Percentiles rank a stretch among this genome's conserved stretches.
Evolutionary conservation across 2,113 vertebrate genomes (phyloP).

Genomic region (Forbesichthys papilliferus): DNA sequence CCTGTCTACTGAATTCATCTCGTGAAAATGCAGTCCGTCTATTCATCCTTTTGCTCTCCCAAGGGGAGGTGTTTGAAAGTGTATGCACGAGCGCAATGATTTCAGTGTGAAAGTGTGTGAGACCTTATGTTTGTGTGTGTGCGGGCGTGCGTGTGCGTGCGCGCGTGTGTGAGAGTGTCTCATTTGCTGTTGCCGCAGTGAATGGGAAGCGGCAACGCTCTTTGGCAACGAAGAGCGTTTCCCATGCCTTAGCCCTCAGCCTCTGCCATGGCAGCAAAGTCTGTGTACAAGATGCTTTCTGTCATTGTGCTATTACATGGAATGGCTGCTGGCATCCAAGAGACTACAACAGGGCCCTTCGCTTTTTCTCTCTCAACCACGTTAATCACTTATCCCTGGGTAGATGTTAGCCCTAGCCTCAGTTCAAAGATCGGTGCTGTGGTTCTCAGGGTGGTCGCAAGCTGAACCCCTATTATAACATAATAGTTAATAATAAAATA

Average conservation of each 20-base stretch:
- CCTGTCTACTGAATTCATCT: constrained; percentile 53
- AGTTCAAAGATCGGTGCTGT: constrained; percentile 56
- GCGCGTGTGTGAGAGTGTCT: constrained; percentile 57
- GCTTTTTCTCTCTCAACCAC: constrained; percentile 57
- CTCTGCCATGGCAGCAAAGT: constrained; percentile 84
- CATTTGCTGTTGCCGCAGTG: constrained; percentile 78
- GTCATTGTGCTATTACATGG: constrained; percentile 89
- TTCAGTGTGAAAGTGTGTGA: constrained; percentile 32
- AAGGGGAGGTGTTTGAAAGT: constrained; percentile 37
- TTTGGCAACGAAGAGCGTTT: constrained; percentile 91
- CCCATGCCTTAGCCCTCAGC: constrained; percentile 88
- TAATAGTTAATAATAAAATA: too few species aligned
- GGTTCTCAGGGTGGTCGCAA: background rate
- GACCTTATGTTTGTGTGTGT: constrained; percentile 29
- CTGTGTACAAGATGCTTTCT: constrained; percentile 86
- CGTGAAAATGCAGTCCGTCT: constrained; percentile 54
- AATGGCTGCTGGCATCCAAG: constrained; percentile 89
- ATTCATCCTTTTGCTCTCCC: constrained; percentile 36
- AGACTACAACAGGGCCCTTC: constrained; percentile 79
- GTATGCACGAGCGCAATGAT: constrained; percentile 34
- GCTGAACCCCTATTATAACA: too few species aligned
- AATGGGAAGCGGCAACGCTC: constrained; percentile 88
- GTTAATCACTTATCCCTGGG: constrained; percentile 51
- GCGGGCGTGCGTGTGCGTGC: constrained; percentile 47
- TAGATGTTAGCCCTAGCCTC: constrained; percentile 53